A percentile compares a stretch with the other conserved stretches of the same genome.
phyloP scores from a whole-genome alignment of 2,797 vertebrate species.

The Fundulus diaphanus region DNA sequence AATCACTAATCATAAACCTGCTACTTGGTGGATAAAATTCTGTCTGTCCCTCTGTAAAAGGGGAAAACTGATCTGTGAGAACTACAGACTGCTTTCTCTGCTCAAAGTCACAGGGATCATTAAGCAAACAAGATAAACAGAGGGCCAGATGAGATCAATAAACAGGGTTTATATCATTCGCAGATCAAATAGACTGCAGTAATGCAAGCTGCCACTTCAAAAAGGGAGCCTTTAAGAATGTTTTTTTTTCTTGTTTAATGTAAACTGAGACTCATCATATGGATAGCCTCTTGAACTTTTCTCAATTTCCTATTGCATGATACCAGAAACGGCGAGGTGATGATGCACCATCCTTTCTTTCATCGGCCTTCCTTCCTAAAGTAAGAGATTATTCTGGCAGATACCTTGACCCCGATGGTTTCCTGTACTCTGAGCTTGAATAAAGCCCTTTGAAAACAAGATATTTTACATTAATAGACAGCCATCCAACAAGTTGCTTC shows the following conservation, averaged over 20 bases:
- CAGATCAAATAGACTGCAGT: slow-evolving; percentile 49
- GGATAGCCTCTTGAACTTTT: slow-evolving; percentile 39
- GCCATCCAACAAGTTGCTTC: slow-evolving; percentile 85
- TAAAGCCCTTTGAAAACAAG: slow-evolving; percentile 83
- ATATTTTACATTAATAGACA: slow-evolving; percentile 87
- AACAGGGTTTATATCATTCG: slow-evolving; percentile 47
- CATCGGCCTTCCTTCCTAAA: slow-evolving; percentile 59
- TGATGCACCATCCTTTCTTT: slow-evolving; percentile 43
- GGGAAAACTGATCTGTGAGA: slow-evolving; percentile 65
- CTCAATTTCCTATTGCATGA: slow-evolving; percentile 50
- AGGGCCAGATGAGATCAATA: slow-evolving; percentile 50
- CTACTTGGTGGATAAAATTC: slow-evolving; percentile 75
- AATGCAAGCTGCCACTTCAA: slow-evolving; percentile 3
- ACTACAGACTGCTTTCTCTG: slow-evolving; percentile 34
- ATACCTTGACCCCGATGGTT: slow-evolving; percentile 77
- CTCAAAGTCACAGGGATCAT: slow-evolving; percentile 52
- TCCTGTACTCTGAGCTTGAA: slow-evolving; percentile 74
- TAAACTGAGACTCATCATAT: slow-evolving; percentile 43
- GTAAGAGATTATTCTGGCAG: slow-evolving; percentile 72
- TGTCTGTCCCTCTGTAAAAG: slow-evolving; percentile 45
- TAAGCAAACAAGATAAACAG: slow-evolving; percentile 65
- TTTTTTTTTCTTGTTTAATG: slow-evolving; percentile 39
- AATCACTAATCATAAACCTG: slow-evolving; percentile 81
- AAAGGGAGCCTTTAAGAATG: slow-evolving; percentile 9
- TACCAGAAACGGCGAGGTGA: slow-evolving; percentile 56